Percentiles rank a stretch among this genome's conserved stretches.
These are phyloP conservation scores for Coregonus ussuriensis DNA, from an alignment of 2,797 vertebrate species.

Conservation along the genomic window DNA sequence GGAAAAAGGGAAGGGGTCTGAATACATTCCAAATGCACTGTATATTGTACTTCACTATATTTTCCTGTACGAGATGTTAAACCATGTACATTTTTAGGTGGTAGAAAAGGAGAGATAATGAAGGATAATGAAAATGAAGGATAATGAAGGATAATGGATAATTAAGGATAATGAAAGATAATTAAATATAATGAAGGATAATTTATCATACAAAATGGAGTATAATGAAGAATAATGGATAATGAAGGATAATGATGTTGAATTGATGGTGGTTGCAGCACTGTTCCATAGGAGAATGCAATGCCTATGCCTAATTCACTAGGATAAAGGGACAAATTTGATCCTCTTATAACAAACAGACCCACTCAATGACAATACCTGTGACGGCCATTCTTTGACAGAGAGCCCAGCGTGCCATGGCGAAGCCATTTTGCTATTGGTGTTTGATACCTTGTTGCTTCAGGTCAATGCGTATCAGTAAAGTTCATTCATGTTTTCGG, in stretches of 20 bases:
- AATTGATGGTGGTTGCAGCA: background rate
- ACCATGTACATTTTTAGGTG: background rate
- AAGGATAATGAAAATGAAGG: background rate
- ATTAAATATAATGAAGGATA: background rate
- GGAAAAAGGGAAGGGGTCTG: too few relatives aligned
- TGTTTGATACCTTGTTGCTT: slow-evolving; percentile 22
- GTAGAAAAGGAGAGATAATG: background rate
- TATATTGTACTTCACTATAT: too few relatives aligned
- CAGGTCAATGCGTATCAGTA: slow-evolving; percentile 48
- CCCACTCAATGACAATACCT: background rate
- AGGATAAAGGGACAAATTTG: background rate
- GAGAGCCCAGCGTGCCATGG: background rate
- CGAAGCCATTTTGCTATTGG: background rate
- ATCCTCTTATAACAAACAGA: background rate
- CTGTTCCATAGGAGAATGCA: background rate
- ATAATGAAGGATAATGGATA: background rate
- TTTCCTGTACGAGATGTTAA: too few relatives aligned
- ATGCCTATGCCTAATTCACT: background rate
- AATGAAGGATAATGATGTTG: background rate
- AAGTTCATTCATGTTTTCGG: slow-evolving; percentile 72
- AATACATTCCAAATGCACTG: too few relatives aligned
- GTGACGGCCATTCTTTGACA: background rate
- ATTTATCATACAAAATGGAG: background rate
- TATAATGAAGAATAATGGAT: background rate
- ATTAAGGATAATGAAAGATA: background rate